Base-by-base conservation (phyloP, 2,888 invertebrate species). In the Philhelius pedissequus region DNA sequence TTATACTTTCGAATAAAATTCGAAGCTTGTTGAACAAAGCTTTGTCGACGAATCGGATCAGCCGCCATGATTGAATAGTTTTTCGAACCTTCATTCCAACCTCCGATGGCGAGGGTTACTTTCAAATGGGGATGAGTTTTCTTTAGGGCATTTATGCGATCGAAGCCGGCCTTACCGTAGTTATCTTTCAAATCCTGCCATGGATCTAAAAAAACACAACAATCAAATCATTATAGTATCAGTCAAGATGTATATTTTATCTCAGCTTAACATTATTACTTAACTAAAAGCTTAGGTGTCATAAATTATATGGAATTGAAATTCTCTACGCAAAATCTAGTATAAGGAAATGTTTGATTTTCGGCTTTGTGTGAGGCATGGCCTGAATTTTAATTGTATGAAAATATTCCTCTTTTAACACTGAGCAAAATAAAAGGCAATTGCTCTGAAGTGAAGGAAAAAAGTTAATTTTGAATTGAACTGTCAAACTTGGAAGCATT, bases 11-110 rank as follows among this genome's bases (percentile, higher is more conserved):
- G 88, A 54, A 97, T 91, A 88, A 96, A 96, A 43, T 93, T 90
- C 0, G 96, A 88, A 0, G 95, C 95, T 87, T 95, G 96, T 40
- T 93, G 91, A 0, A 96, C 94, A 88, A 97, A 97, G 58, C 91
- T 92, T 3, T 92, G 92, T 60, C 97, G 93, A 62, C 93, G 92
- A 15, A 93, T 93, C 0, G 94, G 92, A 60, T 93, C 94, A 3
- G 94, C 93, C 0, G 95, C 96, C 91, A 97, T 92, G 0, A 88
- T 88, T 1, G 91, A 91, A 60, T 91, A 91, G 86, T 91, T 91
- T 70, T 88, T 89, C 0, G 97, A 97, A 0, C 97, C 97, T 89
- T 97, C 97, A 90, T 97, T 97, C 97, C 97, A 97, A 0, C 97
- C 97, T 0, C 97, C 97, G 43, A 98, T 96, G 0, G 97, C 97